A percentile compares a stretch with the other conserved stretches of the same genome.
Conservation (phyloP, 2,888 invertebrate genomes). For the Phyllotreta cruciferae region DNA sequence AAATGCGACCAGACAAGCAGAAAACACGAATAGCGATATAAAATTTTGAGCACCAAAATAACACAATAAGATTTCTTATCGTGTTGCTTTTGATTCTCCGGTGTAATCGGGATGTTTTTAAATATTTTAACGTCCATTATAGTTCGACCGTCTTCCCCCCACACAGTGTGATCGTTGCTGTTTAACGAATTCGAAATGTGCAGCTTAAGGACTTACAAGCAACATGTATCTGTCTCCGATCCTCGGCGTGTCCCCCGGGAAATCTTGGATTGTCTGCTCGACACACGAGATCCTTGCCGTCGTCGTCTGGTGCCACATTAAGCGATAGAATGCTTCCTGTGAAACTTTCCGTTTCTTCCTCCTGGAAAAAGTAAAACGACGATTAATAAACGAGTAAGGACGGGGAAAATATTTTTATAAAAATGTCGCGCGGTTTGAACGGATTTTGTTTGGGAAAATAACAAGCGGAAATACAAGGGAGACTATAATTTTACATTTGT, state of each 20-base stretch:
- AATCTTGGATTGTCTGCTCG: constrained; percentile 88
- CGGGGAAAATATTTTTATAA: too few species aligned
- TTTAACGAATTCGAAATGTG: constrained; percentile 25
- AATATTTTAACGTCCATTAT: constrained; percentile 9
- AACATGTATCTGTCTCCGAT: constrained; percentile 78
- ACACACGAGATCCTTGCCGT: constrained; percentile 82
- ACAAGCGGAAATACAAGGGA: too few species aligned
- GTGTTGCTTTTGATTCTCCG: too few species aligned
- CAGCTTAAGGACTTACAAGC: constrained; percentile 73
- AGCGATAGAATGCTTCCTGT: constrained; percentile 79
- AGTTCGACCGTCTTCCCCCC: constrained; percentile 3
- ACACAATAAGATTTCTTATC: too few species aligned
- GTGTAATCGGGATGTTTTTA: not conserved
- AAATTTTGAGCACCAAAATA: too few species aligned
- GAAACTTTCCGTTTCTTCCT: constrained; percentile 69
- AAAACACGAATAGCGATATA: too few species aligned
- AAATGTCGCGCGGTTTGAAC: too few species aligned
- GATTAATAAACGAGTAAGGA: constrained; percentile 1
- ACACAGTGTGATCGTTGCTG: constrained; percentile 3
- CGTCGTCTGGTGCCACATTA: constrained; percentile 78
- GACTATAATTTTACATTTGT: too few species aligned
- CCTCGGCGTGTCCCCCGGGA: constrained; percentile 80
- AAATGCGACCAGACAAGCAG: too few species aligned
- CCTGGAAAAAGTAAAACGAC: constrained; percentile 56
- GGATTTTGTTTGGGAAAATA: too few species aligned